Percentiles rank a stretch among this genome's conserved stretches.
Conservation (phyloP, 2,888 invertebrate genomes). For the Hecatera dysodea region DNA sequence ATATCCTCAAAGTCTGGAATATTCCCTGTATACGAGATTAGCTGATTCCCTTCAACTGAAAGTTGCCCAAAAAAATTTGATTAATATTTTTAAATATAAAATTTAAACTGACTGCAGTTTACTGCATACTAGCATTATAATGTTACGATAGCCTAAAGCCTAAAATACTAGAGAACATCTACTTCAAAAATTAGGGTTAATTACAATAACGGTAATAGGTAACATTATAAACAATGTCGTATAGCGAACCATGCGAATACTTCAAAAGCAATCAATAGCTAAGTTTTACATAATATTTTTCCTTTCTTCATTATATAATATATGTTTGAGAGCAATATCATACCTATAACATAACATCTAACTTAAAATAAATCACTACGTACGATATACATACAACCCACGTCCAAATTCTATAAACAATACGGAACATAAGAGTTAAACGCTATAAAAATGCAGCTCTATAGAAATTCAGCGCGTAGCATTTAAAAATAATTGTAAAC, state of each 20-base stretch:
- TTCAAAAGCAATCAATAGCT: conserved; percentile 53
- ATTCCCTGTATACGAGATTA: conserved; percentile 90
- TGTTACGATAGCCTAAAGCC: conserved; percentile 34
- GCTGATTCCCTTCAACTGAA: conserved; percentile 90
- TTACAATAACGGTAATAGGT: conserved; percentile 41
- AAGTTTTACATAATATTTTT: conserved; percentile 51
- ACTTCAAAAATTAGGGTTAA: conserved; percentile 36
- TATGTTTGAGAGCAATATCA: conserved; percentile 55
- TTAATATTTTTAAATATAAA: conserved; percentile 58
- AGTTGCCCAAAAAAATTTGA: conserved; percentile 76
- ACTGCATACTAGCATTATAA: conserved; percentile 51
- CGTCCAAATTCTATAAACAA: conserved; percentile 47
- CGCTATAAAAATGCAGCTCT: conserved; percentile 54
- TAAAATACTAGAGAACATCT: conserved; percentile 37
- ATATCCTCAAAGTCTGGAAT: conserved; percentile 90
- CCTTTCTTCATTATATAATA: conserved; percentile 41
- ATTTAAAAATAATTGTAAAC: conserved; percentile 23
- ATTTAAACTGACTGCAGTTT: conserved; percentile 55
- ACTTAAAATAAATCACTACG: conserved; percentile 55
- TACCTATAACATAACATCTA: conserved; percentile 52
- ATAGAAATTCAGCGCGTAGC: conserved; percentile 32
- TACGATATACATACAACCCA: conserved; percentile 54
- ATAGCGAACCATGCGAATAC: conserved; percentile 54
- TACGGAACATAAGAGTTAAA: conserved; percentile 43
- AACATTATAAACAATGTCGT: conserved; percentile 45